These are phyloP conservation scores for Porphyrio hochstetteri DNA, from an alignment of 2,113 vertebrate species.

Conservation along the genomic window DNA sequence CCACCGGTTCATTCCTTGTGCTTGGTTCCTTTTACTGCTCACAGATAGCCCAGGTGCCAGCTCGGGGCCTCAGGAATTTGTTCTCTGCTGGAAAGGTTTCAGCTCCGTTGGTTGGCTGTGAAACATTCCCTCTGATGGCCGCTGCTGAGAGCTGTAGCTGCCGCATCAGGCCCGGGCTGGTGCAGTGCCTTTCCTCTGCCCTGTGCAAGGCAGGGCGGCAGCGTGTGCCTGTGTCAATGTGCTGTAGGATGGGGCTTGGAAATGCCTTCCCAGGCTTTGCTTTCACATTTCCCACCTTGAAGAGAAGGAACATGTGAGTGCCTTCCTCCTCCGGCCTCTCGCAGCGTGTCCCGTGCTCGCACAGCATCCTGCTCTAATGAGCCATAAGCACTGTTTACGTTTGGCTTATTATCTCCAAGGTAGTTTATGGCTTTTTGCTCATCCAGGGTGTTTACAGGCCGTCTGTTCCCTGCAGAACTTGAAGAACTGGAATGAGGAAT, in stretches of 20 bases:
- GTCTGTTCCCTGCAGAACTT: background rate
- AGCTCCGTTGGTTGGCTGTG: background rate
- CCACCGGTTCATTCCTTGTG: background rate
- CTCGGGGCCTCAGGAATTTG: conserved; percentile 20
- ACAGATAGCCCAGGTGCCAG: conserved; percentile 2
- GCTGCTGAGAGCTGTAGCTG: background rate
- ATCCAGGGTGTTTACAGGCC: background rate
- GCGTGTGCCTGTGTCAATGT: accelerated
- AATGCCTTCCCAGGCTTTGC: background rate
- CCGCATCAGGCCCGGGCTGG: background rate
- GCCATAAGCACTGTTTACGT: conserved; percentile 19
- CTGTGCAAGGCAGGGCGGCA: background rate
- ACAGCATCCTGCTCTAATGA: background rate
- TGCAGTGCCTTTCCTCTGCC: background rate
- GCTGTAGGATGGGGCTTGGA: background rate
- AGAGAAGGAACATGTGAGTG: background rate
- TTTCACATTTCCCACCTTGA: background rate
- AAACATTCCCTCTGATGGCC: conserved; percentile 27
- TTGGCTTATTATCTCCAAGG: conserved; percentile 20
- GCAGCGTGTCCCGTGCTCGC: background rate
- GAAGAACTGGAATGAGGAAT: background rate
- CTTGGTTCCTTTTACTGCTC: conserved; percentile 35
- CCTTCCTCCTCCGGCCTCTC: background rate
- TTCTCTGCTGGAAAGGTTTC: conserved; percentile 35
- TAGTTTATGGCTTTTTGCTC: conserved; percentile 24